Conservation (phyloP, 2,888 invertebrate genomes). For the Melangyna quadrimaculata region DNA sequence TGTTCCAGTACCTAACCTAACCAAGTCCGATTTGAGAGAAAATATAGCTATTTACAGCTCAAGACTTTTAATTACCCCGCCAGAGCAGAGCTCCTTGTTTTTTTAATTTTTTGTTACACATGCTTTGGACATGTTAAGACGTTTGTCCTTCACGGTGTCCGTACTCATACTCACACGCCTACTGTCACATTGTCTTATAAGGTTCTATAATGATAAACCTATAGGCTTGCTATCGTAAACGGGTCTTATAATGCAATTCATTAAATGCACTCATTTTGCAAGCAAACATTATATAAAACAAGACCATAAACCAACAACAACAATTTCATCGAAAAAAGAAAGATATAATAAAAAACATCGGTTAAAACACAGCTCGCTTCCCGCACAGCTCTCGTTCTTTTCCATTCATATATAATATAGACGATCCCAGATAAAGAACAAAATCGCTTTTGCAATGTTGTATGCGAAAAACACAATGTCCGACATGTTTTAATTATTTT, state of each 20-base stretch:
- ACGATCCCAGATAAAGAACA: constrained; percentile 55
- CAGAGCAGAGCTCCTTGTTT: constrained; percentile 40
- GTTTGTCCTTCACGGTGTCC: constrained; percentile 70
- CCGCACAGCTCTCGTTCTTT: constrained; percentile 13
- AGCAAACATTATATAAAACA: constrained; percentile 58
- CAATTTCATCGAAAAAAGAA: not conserved
- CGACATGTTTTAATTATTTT: constrained; percentile 72
- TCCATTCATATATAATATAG: constrained; percentile 20
- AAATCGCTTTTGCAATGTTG: constrained; percentile 67
- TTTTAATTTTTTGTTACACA: constrained; percentile 62
- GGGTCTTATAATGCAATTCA: constrained; percentile 68
- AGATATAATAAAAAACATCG: constrained; percentile 21
- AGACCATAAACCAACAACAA: constrained; percentile 28
- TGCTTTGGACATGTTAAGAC: constrained; percentile 70
- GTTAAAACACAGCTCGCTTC: constrained; percentile 46
- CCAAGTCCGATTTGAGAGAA: constrained; percentile 54
- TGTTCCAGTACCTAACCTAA: not conserved
- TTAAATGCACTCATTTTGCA: constrained; percentile 68
- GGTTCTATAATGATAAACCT: constrained; percentile 10
- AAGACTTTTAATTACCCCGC: constrained; percentile 66
- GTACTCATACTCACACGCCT: constrained; percentile 63
- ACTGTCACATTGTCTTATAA: constrained; percentile 65
- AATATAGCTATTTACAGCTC: constrained; percentile 57
- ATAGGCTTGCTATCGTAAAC: constrained; percentile 43
- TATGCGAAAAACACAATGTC: constrained; percentile 70